Percentiles rank a stretch among this genome's conserved stretches.
These are phyloP conservation scores for Vireo griseus DNA, from an alignment of 2,797 vertebrate genomes.

Conservation along the genomic window DNA sequence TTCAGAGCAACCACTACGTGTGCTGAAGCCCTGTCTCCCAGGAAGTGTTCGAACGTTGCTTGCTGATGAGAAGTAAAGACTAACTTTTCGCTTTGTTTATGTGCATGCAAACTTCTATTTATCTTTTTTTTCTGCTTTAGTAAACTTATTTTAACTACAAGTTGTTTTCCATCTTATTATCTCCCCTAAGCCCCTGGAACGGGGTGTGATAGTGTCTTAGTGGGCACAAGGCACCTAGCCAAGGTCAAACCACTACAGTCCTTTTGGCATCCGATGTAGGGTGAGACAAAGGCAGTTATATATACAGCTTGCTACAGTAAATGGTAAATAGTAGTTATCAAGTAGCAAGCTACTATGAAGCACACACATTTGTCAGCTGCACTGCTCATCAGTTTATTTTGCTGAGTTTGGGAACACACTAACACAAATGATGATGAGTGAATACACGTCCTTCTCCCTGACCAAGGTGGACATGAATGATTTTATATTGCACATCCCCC, in stretches of 20 bases:
- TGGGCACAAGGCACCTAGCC: neutral
- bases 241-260: no score
- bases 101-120: neutral
- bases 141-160: neutral
- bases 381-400: neutral
- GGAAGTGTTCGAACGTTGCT: neutral
- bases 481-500: neutral
- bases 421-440: rapidly evolving
- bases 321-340: neutral
- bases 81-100: neutral
- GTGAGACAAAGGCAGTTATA: neutral
- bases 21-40: rapidly evolving
- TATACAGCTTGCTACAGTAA: neutral
- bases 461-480: neutral
- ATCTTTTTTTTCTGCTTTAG: neutral
- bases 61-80: neutral
- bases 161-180: neutral
- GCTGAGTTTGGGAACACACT: neutral
- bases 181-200: neutral
- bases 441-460: neutral
- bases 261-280: neutral
- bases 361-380: neutral
- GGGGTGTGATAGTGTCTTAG: rapidly evolving
- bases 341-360: neutral
- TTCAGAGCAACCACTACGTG: rapidly evolving